Base-by-base conservation (phyloP, 2,888 invertebrate species). In the Hipparchia sbordonii region DNA sequence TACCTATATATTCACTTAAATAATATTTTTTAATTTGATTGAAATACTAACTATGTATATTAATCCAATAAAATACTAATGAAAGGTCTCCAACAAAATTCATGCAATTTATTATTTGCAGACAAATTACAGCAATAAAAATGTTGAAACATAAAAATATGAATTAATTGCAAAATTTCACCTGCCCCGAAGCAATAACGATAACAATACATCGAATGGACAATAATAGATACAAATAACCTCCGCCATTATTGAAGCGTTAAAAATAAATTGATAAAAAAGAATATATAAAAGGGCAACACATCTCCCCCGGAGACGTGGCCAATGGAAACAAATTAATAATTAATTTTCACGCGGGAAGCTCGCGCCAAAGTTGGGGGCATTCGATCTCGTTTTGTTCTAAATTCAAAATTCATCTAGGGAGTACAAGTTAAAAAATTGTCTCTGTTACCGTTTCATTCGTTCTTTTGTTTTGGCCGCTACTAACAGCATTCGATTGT, bases 281-380 rank as follows among this genome's bases (percentile, higher is more conserved):
- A 61, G 52, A 12, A 60, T 13, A 65, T 51, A 79, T 84, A 86
- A 85, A 85, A 85, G 83, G 79, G 78, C 83, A 85, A 81, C 83
- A 85, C 85, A 85, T 84, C 82, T 84, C 83, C 83, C 82, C 82
- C 79, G 82, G 86, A 86, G 85, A 86, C 82, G 81, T 81, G 83
- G 83, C 86, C 85, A 85, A 87, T 87, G 89, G 88, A 84, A 87
- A 89, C 89, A 91, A 90, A 91, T 91, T 92, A 92, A 91, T 91
- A 86, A 91, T 92, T 91, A 91, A 91, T 92, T 93, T 91, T 86
- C 87, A 83, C 89, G 86, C 87, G 87, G 85, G 82, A 83, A 86
- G 82, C 85, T 80, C 84, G 82, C 84, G 82, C 82, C 82, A 78
- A 86, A 88, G 86, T 87, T 85, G 84, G 87, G 85, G 85, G 84